phyloP scores from a whole-genome alignment of 2,113 vertebrate genomes.

The Dicrurus megarhynchus region DNA sequence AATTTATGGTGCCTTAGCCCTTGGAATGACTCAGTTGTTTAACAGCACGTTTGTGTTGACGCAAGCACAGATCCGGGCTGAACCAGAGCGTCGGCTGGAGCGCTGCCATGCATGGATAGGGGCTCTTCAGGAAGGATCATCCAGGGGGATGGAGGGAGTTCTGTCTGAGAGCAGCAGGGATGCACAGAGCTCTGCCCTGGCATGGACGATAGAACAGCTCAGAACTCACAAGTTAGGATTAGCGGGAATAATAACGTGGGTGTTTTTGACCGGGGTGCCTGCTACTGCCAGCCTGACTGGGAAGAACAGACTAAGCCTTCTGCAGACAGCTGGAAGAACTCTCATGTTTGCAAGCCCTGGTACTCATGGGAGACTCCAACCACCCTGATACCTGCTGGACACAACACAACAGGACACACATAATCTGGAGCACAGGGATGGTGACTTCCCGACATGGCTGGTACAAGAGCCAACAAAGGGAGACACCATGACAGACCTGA shows the following conservation, averaged over 20 bases:
- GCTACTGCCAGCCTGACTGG: neutral
- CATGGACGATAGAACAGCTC: neutral
- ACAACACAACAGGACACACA: neutral
- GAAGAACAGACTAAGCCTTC: neutral
- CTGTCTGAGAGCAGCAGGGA: neutral
- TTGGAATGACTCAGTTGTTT: neutral
- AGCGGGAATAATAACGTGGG: neutral
- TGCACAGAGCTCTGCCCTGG: neutral
- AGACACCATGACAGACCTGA: neutral
- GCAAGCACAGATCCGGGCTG: neutral
- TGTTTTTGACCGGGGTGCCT: neutral
- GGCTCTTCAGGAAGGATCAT: neutral
- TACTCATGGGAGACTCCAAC: neutral
- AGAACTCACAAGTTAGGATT: neutral
- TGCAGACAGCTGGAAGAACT: neutral
- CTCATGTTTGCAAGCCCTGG: neutral
- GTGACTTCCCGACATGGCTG: neutral
- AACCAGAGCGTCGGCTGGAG: neutral
- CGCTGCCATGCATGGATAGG: fast-evolving
- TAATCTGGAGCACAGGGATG: neutral
- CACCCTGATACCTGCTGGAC: neutral
- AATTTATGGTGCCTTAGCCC: neutral
- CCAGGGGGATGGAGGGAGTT: neutral
- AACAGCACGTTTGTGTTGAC: neutral
- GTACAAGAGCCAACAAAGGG: neutral